phyloP scores from a whole-genome alignment of 2,113 vertebrate genomes.

The Oryzias curvinotus region DNA sequence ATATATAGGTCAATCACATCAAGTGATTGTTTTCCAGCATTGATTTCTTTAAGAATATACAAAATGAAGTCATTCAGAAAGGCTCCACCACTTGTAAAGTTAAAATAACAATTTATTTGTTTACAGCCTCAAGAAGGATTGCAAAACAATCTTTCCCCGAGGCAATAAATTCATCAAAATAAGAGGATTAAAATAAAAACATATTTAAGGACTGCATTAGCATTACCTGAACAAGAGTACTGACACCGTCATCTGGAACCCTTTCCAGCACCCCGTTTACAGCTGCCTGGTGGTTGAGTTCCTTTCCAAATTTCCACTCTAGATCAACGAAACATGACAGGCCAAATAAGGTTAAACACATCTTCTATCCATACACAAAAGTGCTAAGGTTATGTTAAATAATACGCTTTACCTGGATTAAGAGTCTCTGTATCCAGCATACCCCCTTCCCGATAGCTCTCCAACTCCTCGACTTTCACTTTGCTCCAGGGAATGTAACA shows the following conservation, averaged over 20 bases:
- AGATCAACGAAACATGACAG: conserved; percentile 10
- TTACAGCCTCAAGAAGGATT: conserved; percentile 15
- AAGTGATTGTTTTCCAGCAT: too few species aligned
- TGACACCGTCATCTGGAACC: conserved; percentile 80
- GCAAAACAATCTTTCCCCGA: conserved; percentile 13
- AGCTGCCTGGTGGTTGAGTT: conserved; percentile 74
- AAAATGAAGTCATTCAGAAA: conserved; percentile 49
- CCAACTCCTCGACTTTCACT: conserved; percentile 89
- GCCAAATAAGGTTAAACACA: background rate
- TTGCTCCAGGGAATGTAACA: conserved; percentile 96
- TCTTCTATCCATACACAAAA: background rate
- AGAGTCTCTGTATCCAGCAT: conserved; percentile 90
- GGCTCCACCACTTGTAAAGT: conserved; percentile 46
- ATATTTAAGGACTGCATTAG: conserved; percentile 54
- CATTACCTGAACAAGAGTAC: conserved; percentile 86
- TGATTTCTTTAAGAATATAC: background rate
- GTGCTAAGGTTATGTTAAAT: background rate
- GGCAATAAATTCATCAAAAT: conserved; percentile 15
- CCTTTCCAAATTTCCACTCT: conserved; percentile 89
- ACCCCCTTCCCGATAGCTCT: conserved; percentile 90
- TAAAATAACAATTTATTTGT: conserved; percentile 39
- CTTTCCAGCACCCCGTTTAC: conserved; percentile 82
- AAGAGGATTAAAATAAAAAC: conserved; percentile 24
- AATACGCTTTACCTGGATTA: conserved; percentile 83
- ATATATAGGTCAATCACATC: too few species aligned